Evolutionary conservation across 2,888 invertebrate species (phyloP).

Genomic region (Spicauda simplicius): DNA sequence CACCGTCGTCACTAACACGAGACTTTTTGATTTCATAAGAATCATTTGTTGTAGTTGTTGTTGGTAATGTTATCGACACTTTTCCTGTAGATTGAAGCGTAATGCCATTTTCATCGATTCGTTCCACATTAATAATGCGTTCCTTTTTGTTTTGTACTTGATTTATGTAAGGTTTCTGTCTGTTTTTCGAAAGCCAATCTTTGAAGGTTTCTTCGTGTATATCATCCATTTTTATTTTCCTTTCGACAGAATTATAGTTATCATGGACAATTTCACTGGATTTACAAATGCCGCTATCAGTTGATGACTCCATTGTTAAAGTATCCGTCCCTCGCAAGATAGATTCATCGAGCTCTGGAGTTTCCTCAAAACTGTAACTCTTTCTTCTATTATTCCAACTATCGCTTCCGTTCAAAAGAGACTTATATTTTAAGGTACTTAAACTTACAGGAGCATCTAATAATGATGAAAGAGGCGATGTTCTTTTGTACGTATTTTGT

Average conservation of each 20-base stretch:
- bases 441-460: slow-evolving; percentile 68
- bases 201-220: slow-evolving; percentile 68
- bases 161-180: slow-evolving; percentile 40
- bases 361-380: slow-evolving; percentile 89
- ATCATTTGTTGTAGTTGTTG: slow-evolving; percentile 61
- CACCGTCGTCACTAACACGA: slow-evolving; percentile 62
- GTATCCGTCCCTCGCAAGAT: slow-evolving; percentile 71
- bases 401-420: slow-evolving; percentile 69
- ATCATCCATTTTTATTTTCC: slow-evolving; percentile 52
- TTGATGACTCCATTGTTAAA: slow-evolving; percentile 89
- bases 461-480: slow-evolving; percentile 59
- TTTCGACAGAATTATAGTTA: slow-evolving; percentile 46
- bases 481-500: slow-evolving; percentile 52
- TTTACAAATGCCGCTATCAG: slow-evolving; percentile 90
- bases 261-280: slow-evolving; percentile 87
- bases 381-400: slow-evolving; percentile 91
- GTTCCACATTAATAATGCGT: slow-evolving; percentile 11
- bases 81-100: slow-evolving; percentile 71
- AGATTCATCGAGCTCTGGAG: slow-evolving; percentile 65
- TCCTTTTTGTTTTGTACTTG: slow-evolving; percentile 18
- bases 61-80: slow-evolving; percentile 69
- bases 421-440: slow-evolving; percentile 75
- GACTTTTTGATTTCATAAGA: slow-evolving; percentile 49
- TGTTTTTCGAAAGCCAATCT: slow-evolving; percentile 75
- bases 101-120: slow-evolving; percentile 58